Conservation (phyloP, 2,888 invertebrate genomes). For the Meandrusa payeni region DNA sequence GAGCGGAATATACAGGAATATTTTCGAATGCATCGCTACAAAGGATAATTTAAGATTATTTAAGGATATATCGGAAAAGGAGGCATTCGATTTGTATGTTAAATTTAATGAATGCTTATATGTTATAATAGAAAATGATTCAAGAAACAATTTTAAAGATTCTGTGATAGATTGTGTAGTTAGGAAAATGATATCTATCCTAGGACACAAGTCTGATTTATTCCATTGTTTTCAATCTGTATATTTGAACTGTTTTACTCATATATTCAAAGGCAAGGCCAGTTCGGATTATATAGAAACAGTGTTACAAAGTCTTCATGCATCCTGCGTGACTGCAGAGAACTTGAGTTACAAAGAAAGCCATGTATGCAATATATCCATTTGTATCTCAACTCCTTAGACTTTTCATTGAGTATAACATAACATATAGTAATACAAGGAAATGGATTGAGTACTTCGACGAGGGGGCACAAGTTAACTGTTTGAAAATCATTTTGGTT, state of each 20-base stretch:
- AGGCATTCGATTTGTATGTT: conserved; percentile 45
- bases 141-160: conserved; percentile 43
- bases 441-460: conserved; percentile 33
- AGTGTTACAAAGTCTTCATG: conserved; percentile 42
- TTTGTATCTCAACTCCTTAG: conserved; percentile 55
- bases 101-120: conserved; percentile 60
- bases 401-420: conserved; percentile 48
- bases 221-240: conserved; percentile 58
- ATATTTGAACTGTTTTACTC: conserved; percentile 50
- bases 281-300: conserved; percentile 37
- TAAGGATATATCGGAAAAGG: conserved; percentile 42
- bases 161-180: conserved; percentile 39
- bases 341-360: conserved; percentile 45
- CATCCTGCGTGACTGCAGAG: conserved; percentile 46
- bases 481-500: conserved; percentile 47
- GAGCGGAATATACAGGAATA: conserved; percentile 38
- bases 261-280: conserved; percentile 42
- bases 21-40: conserved; percentile 44
- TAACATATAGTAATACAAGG: conserved; percentile 30
- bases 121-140: conserved; percentile 52
- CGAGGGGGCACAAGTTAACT: conserved; percentile 37
- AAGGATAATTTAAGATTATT: conserved; percentile 45
- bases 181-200: conserved; percentile 36
- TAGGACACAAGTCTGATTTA: conserved; percentile 47
- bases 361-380: conserved; percentile 50